phyloP scores from a whole-genome alignment of 2,113 vertebrate genomes.

The Cyprinodon tularosa region DNA sequence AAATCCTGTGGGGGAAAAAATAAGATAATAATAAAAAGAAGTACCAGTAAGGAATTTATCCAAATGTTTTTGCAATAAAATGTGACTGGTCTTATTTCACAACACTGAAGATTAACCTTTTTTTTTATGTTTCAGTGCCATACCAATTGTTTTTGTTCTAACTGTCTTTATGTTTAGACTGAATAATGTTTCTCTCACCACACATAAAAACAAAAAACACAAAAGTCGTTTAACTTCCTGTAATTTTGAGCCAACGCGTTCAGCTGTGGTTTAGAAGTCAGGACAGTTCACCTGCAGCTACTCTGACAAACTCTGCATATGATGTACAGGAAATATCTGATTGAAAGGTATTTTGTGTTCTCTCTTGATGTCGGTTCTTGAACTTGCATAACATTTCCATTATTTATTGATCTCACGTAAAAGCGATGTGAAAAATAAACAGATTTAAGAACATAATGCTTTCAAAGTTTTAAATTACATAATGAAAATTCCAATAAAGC shows the following conservation, averaged over 20 bases:
- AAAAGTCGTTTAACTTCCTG: slow-evolving; percentile 2
- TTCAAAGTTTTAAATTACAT: neutral
- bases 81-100: too few species aligned
- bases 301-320: neutral
- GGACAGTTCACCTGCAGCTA: neutral
- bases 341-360: neutral
- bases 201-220: neutral
- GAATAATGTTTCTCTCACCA: neutral
- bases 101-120: too few species aligned
- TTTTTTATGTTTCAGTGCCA: too few species aligned
- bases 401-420: neutral
- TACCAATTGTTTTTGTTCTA: neutral
- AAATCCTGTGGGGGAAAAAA: too few species aligned
- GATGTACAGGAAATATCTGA: neutral
- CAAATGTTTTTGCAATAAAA: too few species aligned
- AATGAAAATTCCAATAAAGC: too few species aligned
- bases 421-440: neutral
- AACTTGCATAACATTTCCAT: neutral
- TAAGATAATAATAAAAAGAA: too few species aligned
- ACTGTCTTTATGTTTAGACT: neutral
- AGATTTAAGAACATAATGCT: neutral
- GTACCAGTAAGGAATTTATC: too few species aligned
- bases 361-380: neutral
- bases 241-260: neutral
- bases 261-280: neutral